Evolutionary conservation across 2,888 invertebrate genomes (phyloP), one percentile per base, ranked within the genome.

Genomic region (Neria commutata): DNA sequence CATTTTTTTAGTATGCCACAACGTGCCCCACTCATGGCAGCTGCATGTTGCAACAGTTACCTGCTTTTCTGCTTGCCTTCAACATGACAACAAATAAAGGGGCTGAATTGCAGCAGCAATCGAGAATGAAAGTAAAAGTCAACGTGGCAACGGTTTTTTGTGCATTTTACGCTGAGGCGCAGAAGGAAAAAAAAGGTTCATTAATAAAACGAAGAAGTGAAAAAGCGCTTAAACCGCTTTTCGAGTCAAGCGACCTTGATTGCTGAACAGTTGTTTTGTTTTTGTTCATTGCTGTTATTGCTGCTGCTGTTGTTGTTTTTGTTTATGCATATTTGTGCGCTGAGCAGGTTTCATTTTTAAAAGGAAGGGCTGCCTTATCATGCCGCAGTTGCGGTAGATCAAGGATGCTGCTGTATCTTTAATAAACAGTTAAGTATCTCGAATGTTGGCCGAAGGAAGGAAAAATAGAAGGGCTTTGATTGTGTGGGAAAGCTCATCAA

Each of bases 91-190:
- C n/a, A n/a, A n/a, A n/a, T n/a, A n/a, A n/a, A n/a, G n/a, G n/a
- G n/a, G n/a, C n/a, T n/a, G n/a, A n/a, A n/a, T n/a, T n/a, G n/a
- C n/a, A n/a, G n/a, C n/a, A n/a, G 37, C 16, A n/a, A n/a, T n/a
- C 4, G n/a, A 37, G 51, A 51, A 51, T 51, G 51, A 51, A 51
- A 51, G 51, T 51, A 51, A 51, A 51, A 51, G 51, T 51, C 24
- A 16, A 11, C 33, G 14, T n/a, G n/a, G n/a, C n/a, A n/a, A n/a
- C n/a, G n/a, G n/a, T n/a, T n/a, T n/a, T n/a, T n/a, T n/a, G n/a
- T 21, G 4, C 17, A 19, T 17, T 17, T 10, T 17, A 23, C 2
- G 17, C 29, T 8, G 11, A 29, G 29, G 6, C 29, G 26, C 19
- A 49, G 21, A 49, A n/a, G 14, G 10, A 49, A 8, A 29, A 29